Evolutionary conservation across 2,797 vertebrate species (phyloP), one percentile per base, ranked within the genome.

Genomic region (Chaetophractus vellerosus): DNA sequence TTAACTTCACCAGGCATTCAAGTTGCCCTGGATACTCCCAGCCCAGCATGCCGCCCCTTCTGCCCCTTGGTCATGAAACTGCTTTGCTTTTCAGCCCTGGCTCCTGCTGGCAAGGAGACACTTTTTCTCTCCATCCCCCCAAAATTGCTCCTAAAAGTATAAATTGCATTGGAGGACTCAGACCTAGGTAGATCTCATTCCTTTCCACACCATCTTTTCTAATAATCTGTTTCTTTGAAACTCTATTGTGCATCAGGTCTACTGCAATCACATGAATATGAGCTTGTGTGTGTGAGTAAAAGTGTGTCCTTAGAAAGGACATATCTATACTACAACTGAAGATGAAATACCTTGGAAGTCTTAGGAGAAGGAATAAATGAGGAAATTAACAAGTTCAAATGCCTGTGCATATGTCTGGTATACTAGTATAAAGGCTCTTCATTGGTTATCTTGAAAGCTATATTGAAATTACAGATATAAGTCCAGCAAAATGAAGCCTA

Each of bases 11-110:
- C 66, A 79, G 89, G 28, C 72, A 18, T 48, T n/a, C 0, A 1
- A 19, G 95, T 94, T 96, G n/a, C 91, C 63, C 95, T 95, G 96
- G 95, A 90, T 55, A 96, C 93, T 48, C 59, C 41, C 38, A 76
- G 55, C 94, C 59, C 86, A 79, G 88, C 0, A 0, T 21, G 79
- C 31, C 0, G 10, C 66, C 41, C 63, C 76, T 88, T 72, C 45
- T 63, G 66, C 26, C 94, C 91, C 92, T 96, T 69, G 19, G 82
- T 95, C 87, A 36, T 83, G 45, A 91, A 78, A 48, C 64, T 26
- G 78, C 63, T 61, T 82, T 85, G 92, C 69, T 63, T 69, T 68
- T 89, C 74, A 72, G 63, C 41, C 50, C 71, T 80, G 82, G 48
- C 26, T 75, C 76, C 52, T 23, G 10, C 52, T 16, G 75, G 36